Percentiles rank a stretch among this genome's conserved stretches.
Evolutionary conservation across 2,888 invertebrate genomes (phyloP).

Genomic region (Trachelus troglodyta): DNA sequence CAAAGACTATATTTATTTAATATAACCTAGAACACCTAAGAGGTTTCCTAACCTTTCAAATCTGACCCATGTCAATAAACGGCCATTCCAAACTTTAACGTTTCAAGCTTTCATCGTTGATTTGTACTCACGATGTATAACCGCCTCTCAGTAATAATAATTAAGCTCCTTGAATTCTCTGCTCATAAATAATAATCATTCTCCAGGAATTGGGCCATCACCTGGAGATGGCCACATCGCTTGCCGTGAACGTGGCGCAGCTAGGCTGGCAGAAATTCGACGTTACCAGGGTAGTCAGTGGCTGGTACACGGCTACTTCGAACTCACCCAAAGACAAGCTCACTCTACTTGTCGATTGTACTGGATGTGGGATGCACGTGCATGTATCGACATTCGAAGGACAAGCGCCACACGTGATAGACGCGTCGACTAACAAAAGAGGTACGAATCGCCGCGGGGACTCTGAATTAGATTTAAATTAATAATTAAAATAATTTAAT

Average conservation of each 20-base stretch:
- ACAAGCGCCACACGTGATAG: constrained; percentile 59
- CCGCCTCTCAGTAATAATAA: too few relatives aligned
- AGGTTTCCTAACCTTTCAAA: constrained; percentile 20
- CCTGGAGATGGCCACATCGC: constrained; percentile 60
- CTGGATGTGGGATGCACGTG: constrained; percentile 81
- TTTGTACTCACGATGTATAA: too few relatives aligned
- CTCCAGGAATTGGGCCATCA: constrained; percentile 61
- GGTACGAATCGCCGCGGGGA: constrained; percentile 36
- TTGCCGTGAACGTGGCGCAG: constrained; percentile 71
- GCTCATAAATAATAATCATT: background rate
- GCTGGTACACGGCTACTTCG: constrained; percentile 73
- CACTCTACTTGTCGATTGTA: constrained; percentile 85
- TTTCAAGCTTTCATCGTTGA: background rate
- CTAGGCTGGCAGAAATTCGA: constrained; percentile 91
- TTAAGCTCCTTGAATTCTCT: too few relatives aligned
- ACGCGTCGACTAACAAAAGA: constrained; percentile 59
- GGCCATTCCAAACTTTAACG: background rate
- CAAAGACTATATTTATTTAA: background rate
- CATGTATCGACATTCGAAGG: constrained; percentile 70
- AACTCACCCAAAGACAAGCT: constrained; percentile 71
- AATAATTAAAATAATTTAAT: too few relatives aligned
- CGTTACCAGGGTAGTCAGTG: constrained; percentile 80
- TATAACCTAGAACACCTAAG: background rate
- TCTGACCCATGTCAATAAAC: background rate
- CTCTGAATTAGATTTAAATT: background rate